Base-by-base conservation (phyloP, 2,888 invertebrate species). In the Parelbella ahira region DNA sequence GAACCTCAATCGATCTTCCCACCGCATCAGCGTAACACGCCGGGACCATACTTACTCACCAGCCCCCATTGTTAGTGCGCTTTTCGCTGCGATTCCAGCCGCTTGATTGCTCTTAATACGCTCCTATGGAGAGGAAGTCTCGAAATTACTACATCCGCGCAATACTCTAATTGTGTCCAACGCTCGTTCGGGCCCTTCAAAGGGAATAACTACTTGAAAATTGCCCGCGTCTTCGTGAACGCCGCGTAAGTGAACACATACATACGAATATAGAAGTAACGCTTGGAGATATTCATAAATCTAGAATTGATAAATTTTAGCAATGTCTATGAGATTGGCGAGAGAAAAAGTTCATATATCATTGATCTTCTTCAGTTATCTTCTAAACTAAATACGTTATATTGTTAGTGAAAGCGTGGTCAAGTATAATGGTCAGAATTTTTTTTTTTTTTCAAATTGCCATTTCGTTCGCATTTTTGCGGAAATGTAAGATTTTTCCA, bases 121-220 rank as follows among this genome's bases (percentile, higher is more conserved):
- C 48, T 34, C 28, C 39, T 27, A 42, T 33, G 13, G 41, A 53
- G 60, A 73, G 81, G 80, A 81, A 71, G 72, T 64, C 53, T 57
- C 60, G 58, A 72, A 76, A 80, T 80, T 65, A 70, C 64, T 56
- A 63, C 76, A 71, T 79, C 79, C 80, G 74, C 21, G 33, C 49
- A 46, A 47, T 51, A 51, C 39, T 63, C 61, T 76, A 78, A 77
- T 77, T 78, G 71, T 68, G 54, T 49, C 43, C 50, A 52, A 50
- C 57, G 53, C 56, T 51, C 49, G 49, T 51, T 45, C 46, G 49
- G 49, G 20, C 12, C 23, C 24, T 36, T 36, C 37, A 43, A 50
- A 50, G 48, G 41, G 9, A 29, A 25, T 47, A 42, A 49, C 46
- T 48, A 50, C 48, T 49, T 50, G 48, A 47, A 48, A 54, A 52